Conservation (phyloP, 1,140 invertebrate genomes). For the Epicauta chinensis region DNA sequence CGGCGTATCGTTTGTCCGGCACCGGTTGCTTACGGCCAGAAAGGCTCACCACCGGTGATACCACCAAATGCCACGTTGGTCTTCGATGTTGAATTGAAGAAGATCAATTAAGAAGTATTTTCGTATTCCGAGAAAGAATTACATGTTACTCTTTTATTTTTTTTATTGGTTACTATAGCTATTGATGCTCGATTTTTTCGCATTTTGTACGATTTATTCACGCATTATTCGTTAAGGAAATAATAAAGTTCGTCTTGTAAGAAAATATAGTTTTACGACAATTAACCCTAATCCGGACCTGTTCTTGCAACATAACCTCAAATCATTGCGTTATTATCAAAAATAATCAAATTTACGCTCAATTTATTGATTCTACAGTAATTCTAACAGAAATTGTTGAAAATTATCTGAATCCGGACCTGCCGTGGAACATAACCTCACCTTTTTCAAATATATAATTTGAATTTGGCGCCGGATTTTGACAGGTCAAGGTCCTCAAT, state of each 20-base stretch:
- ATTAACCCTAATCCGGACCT: background rate
- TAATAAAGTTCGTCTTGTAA: background rate
- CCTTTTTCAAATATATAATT: too few species aligned
- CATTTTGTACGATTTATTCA: background rate
- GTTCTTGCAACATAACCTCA: too few species aligned
- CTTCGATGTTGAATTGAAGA: conserved; percentile 84
- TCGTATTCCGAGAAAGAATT: background rate
- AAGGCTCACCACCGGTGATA: conserved; percentile 75
- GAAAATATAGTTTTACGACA: background rate
- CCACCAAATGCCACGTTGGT: conserved; percentile 75
- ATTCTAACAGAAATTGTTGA: too few species aligned
- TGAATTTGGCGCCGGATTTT: too few species aligned
- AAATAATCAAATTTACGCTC: too few species aligned
- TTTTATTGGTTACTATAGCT: background rate
- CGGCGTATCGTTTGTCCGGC: conserved; percentile 78
- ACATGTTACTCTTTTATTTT: conserved; percentile 4
- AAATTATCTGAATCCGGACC: too few species aligned
- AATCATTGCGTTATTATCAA: too few species aligned
- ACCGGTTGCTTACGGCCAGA: conserved; percentile 72
- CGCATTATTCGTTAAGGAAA: background rate
- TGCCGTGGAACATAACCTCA: too few species aligned
- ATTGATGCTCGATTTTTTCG: background rate
- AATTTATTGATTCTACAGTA: too few species aligned
- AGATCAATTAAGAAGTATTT: conserved; percentile 56
- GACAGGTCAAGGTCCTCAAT: too few species aligned